These are phyloP conservation scores for Macrosiphum euphorbiae DNA, from an alignment of 2,888 invertebrate species.

Conservation along the genomic window DNA sequence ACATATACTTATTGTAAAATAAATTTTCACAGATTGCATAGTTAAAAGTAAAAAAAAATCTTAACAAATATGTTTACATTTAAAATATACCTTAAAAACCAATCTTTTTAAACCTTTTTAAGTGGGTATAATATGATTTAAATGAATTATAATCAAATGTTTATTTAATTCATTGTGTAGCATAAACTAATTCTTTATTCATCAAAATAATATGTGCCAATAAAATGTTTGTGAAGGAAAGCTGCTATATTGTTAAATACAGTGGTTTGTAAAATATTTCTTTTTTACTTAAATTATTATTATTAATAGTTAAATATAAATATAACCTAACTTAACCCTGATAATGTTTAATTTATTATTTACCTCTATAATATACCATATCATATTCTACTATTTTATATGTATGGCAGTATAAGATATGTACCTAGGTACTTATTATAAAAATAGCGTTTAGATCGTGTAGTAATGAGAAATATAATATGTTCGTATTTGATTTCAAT, in stretches of 20 bases:
- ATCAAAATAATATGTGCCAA: background rate
- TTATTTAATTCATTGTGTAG: background rate
- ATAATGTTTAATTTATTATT: background rate
- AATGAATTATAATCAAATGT: constrained; percentile 26
- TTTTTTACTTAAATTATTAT: background rate
- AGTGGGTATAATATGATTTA: background rate
- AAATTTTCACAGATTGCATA: background rate
- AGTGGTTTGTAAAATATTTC: background rate
- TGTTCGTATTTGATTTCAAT: too few relatives aligned
- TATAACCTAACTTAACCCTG: background rate
- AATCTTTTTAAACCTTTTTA: background rate
- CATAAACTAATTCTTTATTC: background rate
- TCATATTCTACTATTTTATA: background rate
- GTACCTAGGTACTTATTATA: background rate
- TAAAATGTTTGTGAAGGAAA: background rate
- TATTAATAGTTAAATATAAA: background rate
- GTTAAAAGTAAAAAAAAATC: background rate
- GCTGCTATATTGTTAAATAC: background rate
- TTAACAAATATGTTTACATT: background rate
- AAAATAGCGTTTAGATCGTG: background rate
- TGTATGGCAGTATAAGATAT: background rate
- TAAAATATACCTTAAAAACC: background rate
- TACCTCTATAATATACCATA: background rate
- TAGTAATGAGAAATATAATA: background rate
- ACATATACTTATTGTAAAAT: background rate